phyloP scores from a whole-genome alignment of 1,140 invertebrate genomes.

The Drosophila repleta region DNA sequence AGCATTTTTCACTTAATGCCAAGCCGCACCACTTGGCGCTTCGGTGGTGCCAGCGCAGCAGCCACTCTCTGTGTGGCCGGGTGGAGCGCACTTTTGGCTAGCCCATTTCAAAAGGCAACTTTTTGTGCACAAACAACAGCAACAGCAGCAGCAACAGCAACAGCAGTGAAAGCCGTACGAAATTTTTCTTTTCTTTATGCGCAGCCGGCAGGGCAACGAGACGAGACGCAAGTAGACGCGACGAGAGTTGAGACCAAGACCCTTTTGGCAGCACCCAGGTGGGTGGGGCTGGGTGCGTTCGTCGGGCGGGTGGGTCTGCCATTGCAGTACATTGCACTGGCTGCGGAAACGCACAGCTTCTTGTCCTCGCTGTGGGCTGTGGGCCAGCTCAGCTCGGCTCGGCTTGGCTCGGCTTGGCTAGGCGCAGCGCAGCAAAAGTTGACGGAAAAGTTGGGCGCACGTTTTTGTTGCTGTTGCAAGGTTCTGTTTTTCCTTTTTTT shows the following conservation, averaged over 20 bases:
- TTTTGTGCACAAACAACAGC: constrained; percentile 55
- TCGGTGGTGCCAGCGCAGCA: constrained; percentile 19
- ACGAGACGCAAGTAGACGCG: constrained; percentile 10
- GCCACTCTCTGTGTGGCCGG: constrained; percentile 34
- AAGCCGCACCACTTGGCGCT: constrained; percentile 60
- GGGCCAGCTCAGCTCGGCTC: constrained; percentile 21
- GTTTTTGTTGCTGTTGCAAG: constrained; percentile 25
- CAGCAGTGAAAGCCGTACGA: constrained; percentile 68
- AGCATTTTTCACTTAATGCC: constrained; percentile 79
- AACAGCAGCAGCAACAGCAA: constrained; percentile 31
- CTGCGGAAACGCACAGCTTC: constrained; percentile 72
- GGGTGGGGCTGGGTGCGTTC: constrained; percentile 5
- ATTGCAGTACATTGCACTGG: constrained; percentile 71
- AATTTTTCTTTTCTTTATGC: constrained; percentile 80
- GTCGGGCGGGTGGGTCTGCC: constrained; percentile 33
- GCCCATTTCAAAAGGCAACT: constrained; percentile 72
- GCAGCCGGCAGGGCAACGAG: constrained; percentile 48
- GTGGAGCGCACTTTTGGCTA: constrained; percentile 54
- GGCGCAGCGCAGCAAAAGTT: constrained; percentile 62
- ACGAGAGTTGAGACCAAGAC: constrained; percentile 45
- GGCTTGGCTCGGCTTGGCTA: neutral
- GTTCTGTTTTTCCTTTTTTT: constrained; percentile 24
- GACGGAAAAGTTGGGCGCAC: constrained; percentile 68
- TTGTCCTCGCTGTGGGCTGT: constrained; percentile 66
- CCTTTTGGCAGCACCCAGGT: constrained; percentile 53